Base-by-base conservation (phyloP, 92 coral and sea anemone species). In the Siderastrea siderea region DNA sequence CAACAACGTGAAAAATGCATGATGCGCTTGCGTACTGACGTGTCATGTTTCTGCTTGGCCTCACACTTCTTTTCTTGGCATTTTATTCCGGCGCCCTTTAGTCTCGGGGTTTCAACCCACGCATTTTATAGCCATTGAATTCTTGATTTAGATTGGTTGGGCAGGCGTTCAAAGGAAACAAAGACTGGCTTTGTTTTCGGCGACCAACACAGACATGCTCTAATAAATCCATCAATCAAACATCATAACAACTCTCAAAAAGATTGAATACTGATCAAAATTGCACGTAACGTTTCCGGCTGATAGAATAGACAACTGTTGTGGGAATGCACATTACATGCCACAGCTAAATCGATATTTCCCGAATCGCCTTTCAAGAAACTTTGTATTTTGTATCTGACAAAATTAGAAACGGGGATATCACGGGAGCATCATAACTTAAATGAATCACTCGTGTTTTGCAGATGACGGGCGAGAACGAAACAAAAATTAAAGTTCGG, bases 1-100 rank as follows among this genome's bases (percentile, higher is more conserved):
- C 52, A 44, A 6, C 11, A 2, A n/a, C 38, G 14, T n/a, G 4
- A 53, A 43, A 55, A 49, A 47, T 45, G 7, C 57, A 26, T 46
- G 46, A 50, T 66, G 62, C 84, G 84, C 84, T 79, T 79, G 84
- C 74, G 84, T 66, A 19, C 49, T 5, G 74, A 80, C 74, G 61
- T 80, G 84, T 19, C 72, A 64, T 52, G 26, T 59, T 49, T 51
- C 73, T 17, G 69, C 10, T 79, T 51, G 47, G 52, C 26, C 11
- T 11, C 45, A 64, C 83, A 11, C 63, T 47, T 61, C 68, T 79
- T 3, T 48, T 26, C 5, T 48, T 7, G 38, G 38, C 38, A 26
- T 59, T 43, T 45, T 77, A 3, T 38, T 44, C 43, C 47, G 81
- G 68, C 81, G 68, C 48, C 14, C 1, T 11, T 45, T 17, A 14